A percentile compares a stretch with the other conserved stretches of the same genome.
Evolutionary conservation across 2,888 invertebrate genomes (phyloP).

Genomic region (Brachylomia viminalis): DNA sequence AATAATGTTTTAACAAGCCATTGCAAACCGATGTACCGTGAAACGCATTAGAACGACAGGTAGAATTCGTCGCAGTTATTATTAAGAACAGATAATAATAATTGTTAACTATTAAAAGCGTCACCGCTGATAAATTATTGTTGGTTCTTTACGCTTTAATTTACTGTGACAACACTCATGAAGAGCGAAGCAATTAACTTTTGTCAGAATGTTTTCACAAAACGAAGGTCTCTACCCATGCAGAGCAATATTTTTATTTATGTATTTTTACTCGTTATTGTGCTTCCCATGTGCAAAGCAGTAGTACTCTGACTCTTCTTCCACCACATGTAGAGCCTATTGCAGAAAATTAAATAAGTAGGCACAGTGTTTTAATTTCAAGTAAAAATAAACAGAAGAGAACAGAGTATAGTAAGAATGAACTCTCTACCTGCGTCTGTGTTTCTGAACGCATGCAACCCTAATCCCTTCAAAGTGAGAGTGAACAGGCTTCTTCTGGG

Average conservation of each 20-base stretch:
- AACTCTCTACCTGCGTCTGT: no score
- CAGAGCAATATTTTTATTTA: neutral
- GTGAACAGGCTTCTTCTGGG: no score
- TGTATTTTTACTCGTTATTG: neutral
- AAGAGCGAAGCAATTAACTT: neutral
- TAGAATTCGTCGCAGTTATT: constrained; percentile 41
- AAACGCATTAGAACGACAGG: constrained; percentile 19
- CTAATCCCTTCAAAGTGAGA: no score
- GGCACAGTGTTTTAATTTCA: no score
- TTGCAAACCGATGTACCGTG: constrained; percentile 38
- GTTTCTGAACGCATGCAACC: no score
- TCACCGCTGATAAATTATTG: neutral
- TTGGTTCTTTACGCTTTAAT: constrained; percentile 18
- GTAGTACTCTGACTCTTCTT: neutral
- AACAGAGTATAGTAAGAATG: no score
- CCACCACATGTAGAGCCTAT: neutral
- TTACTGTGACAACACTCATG: neutral
- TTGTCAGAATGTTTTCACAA: neutral
- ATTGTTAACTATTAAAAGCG: constrained; percentile 30
- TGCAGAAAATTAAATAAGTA: neutral
- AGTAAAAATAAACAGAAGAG: no score
- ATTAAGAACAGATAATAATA: constrained; percentile 23
- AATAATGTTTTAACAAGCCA: constrained; percentile 48
- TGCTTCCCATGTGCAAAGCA: no score
- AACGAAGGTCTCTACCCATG: neutral